Base-by-base conservation (phyloP, 2,113 vertebrate genomes). In the Rhinolophus ferrumequinum region DNA sequence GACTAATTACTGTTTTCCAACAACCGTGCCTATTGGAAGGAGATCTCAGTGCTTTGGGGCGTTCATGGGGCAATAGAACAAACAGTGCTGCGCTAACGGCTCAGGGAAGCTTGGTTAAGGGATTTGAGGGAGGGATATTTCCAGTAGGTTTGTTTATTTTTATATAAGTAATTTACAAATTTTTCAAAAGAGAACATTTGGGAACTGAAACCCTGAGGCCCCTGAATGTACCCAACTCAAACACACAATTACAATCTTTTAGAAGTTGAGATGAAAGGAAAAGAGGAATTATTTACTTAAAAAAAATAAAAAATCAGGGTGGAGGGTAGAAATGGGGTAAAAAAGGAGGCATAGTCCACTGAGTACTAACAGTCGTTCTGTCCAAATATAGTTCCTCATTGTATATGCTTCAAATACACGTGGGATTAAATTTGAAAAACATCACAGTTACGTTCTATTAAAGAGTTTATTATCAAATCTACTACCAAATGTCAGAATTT, bases 361-460 rank as follows among this genome's bases (percentile, higher is more conserved):
- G 9, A 60, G 35, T 21, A 11, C 10, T 66, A 77, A 22, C 5
- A 69, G 28, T 86, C 28, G 54, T 95, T 94, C 88, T 80, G 58
- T 88, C 15, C 47, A 90, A 84, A 56, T 60, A 22, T 56, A 67
- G 3, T 52, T 95, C 30, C 85, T 19, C 54, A 24, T 38, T 58
- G 88, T 35, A 72, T 33, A 33, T 56, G 6, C 50, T 90, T 88
- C 72, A 77, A 58, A 26, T 67, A 2, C 5, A n/a, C 15, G 47
- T 82, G 44, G 19, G 50, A 90, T 88, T 88, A 79, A 95, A 52
- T 92, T 93, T 73, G 5, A 54, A 93, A 83, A 75, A 56, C 10
- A 83, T 80, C 13, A 77, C 16, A 90, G 8, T 38, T 93, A 47
- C 5, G 0, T 8, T 50, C 18, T 22, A 35, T 52, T 73, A 58